Percentiles rank a stretch among this genome's conserved stretches.
These are phyloP conservation scores for Nycticorax nycticorax DNA, from an alignment of 2,113 vertebrate genomes.

Conservation along the genomic window DNA sequence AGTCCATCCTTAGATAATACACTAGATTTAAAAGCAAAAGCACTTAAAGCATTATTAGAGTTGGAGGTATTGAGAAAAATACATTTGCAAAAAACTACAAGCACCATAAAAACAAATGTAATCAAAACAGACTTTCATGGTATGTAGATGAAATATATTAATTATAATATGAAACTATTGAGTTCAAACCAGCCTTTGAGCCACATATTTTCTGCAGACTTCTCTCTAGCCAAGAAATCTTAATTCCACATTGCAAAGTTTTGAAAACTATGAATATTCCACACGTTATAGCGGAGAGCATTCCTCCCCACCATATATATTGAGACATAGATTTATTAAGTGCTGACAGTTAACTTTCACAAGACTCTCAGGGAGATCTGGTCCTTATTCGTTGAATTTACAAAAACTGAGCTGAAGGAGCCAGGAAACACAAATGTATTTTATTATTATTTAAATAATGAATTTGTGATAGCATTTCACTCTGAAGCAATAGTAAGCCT, in stretches of 20 bases:
- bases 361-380: conserved; percentile 16
- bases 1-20: background rate
- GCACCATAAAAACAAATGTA: background rate
- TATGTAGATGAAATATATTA: conserved; percentile 14
- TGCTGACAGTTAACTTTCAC: conserved; percentile 44
- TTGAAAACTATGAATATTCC: background rate
- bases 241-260: conserved; percentile 3
- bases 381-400: conserved; percentile 10
- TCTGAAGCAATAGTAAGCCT: background rate
- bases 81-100: background rate
- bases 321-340: conserved; percentile 30
- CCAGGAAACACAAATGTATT: conserved; percentile 40
- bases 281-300: background rate
- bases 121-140: background rate
- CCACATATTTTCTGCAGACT: conserved; percentile 15
- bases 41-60: background rate
- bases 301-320: background rate
- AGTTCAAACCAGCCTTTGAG: conserved; percentile 16
- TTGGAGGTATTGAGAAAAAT: background rate
- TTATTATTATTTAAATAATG: conserved; percentile 47
- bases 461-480: conserved; percentile 6
- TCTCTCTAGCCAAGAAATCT: background rate
- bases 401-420: background rate
- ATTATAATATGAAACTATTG: conserved; percentile 20
- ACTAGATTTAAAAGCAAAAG: conserved; percentile 22